Base-by-base conservation (phyloP, 2,888 invertebrate species). In the Xylophagus ater region DNA sequence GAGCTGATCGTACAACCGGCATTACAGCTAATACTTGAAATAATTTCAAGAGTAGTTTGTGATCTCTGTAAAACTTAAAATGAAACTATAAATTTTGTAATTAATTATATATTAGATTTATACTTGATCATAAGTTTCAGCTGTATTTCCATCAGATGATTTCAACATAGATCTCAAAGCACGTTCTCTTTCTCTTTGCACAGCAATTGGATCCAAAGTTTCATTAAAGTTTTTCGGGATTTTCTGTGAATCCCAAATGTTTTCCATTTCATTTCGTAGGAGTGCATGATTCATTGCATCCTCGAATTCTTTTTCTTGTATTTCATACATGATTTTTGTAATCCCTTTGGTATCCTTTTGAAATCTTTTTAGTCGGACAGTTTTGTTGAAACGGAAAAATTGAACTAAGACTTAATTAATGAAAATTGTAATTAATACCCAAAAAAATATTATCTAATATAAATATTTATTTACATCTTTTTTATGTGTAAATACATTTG, bases 11-110 rank as follows among this genome's bases (percentile, higher is more conserved):
- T 4, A 69, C 66, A 45, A 73, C 72, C 2, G 78, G 79, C 77
- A 79, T 78, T 2, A 78, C 78, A 1, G 74, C 78, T 26, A 79
- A 60, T 1, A 69, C 72, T 47, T 74, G 65, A 53, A 78, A 78
- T 33, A 78, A 53, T 34, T 72, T 70, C 17, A 78, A 57, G 18
- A 78, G 59, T 38, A 78, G 55, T 53, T 78, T 78, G 52, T 78
- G 78, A 53, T 78, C 78, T 34, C 74, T 66, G 51, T 78, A 78
- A 60, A 78, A 78, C 54, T 56, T 28, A 2, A 47, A 30, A 23
- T 7, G 15, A 9, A 20, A 37, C n/a, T 24, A 24, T 4, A 24
- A 24, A n/a, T 4, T 4, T 24, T 4, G 9, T 4, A 24, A n/a
- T 21, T 9, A 21, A 7, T 21, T n/a, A n/a, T n/a, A n/a, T n/a